Evolutionary conservation across 2,797 vertebrate species (phyloP), one percentile per base, ranked within the genome.

Genomic region (Crenichthys baileyi): DNA sequence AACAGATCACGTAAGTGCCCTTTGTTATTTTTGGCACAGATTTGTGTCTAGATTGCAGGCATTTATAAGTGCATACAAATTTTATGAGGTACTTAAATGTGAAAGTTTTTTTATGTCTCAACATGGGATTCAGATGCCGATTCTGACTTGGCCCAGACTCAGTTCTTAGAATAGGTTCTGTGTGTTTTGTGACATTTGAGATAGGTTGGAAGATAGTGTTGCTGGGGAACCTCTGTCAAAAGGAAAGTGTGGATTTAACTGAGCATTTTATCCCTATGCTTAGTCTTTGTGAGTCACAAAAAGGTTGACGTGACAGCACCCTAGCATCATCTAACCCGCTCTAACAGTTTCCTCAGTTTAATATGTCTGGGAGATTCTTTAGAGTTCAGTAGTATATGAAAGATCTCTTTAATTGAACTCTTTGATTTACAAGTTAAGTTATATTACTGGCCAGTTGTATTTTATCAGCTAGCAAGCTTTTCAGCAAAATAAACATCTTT

Each of bases 61-160:
- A 70, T 13, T 50, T 70, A 76, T n/a, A 68, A 56, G 26, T 56
- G 0, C 18, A 0, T 7, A 78, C 5, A 39, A 65, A 18, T 50
- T 29, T 29, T 80, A 41, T 46, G 22, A 44, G 83, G 65, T 51
- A 70, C 78, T 83, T 70, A 82, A 84, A 70, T 44, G 7, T 83
- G 31, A 55, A 70, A 77, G 70, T 78, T 76, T 83, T 74, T 22
- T 83, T 79, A n/a, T 71, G 82, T 79, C 85, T 48, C 53, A 53
- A 41, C 31, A 56, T 50, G n/a, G 46, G 71, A 78, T 36, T 60
- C 46, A 70, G 26, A 41, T 6, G 0, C 72, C 75, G 61, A 84
- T 29, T 61, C 36, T 73, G 60, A 75, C 9, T 86, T 86, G 75
- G 73, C 73, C 61, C 7, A 58, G 89, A 77, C 16, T 74, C 1